Evolutionary conservation across 2,113 vertebrate species (phyloP), one percentile per base, ranked within the genome.

Genomic region (Periophthalmus modestus): DNA sequence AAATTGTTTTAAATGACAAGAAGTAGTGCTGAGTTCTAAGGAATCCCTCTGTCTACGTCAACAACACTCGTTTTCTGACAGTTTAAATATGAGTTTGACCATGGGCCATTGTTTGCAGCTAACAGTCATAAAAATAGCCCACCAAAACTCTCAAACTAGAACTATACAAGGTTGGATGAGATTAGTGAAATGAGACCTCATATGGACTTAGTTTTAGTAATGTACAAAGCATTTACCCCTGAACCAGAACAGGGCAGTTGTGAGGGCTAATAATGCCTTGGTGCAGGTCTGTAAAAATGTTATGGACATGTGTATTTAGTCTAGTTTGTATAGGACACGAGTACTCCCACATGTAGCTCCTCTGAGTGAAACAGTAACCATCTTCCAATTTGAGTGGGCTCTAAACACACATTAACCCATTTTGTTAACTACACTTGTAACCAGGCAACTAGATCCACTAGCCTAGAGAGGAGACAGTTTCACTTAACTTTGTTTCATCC

Each of bases 351-450:
- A 59, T 75, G 19, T 21, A 19, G 47, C 57, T 54, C 58, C 28
- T 67, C 33, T 52, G 47, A 72, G 55, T 77, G 66, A 21, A 39
- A 74, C 61, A 16, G 54, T 47, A 57, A 43, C 58, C 59, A 47
- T 75, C 24, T 47, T 79, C 50, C 62, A 13, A 68, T 75, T 39
- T 55, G 67, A 74, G 73, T 83, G n/a, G 73, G 81, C 82, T 68
- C 74, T 36, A 73, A 73, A 78, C 62, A 52, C 74, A 71, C 28
- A 55, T 74, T 73, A 52, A 85, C 79, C n/a, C 59, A 39, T 77
- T 85, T 73, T 78, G 50, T 59, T 47, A 80, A 81, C 78, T 76
- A 61, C 61, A 81, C 75, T 50, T 66, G 87, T 89, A 87, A 87
- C 87, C 75, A 91, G 78, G 89, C 86, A 88, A 87, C 84, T 28